phyloP scores from a whole-genome alignment of 53 echinoderm and acorn worm species.

The Paelopatides confundens region DNA sequence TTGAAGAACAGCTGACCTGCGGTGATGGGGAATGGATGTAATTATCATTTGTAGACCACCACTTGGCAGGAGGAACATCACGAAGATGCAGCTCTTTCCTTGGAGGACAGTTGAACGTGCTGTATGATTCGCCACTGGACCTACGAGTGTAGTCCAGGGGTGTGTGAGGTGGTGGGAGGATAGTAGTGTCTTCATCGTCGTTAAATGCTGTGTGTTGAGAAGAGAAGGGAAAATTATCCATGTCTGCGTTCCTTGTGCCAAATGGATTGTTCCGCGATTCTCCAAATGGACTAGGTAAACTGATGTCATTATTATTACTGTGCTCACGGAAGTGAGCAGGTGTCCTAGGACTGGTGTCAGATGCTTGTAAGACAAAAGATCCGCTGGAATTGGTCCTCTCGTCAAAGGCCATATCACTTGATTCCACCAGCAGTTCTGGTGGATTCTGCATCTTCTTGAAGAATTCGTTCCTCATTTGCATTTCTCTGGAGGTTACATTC shows the following conservation, averaged over 20 bases:
- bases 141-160: constrained; percentile 42
- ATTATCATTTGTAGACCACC: constrained; percentile 20
- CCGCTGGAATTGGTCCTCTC: neutral
- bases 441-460: constrained; percentile 23
- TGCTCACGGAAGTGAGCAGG: constrained; percentile 61
- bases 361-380: constrained; percentile 56
- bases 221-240: neutral
- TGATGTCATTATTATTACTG: constrained; percentile 49
- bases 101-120: neutral
- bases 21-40: constrained; percentile 28
- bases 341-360: constrained; percentile 67
- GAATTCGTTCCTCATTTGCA: constrained; percentile 40
- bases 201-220: neutral
- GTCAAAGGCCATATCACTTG: neutral
- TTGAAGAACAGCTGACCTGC: constrained; percentile 3
- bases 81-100: neutral
- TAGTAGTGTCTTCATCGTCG: constrained; percentile 21
- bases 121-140: neutral
- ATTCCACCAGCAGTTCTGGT: constrained; percentile 20
- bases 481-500: constrained; percentile 3
- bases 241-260: neutral
- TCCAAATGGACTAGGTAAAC: constrained; percentile 63
- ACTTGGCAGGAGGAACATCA: constrained; percentile 1
- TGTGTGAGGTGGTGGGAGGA: constrained; percentile 31
- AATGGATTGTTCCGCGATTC: constrained; percentile 41